Evolutionary conservation across 2,888 invertebrate species (phyloP).

Genomic region (Gymnocheta viridis): DNA sequence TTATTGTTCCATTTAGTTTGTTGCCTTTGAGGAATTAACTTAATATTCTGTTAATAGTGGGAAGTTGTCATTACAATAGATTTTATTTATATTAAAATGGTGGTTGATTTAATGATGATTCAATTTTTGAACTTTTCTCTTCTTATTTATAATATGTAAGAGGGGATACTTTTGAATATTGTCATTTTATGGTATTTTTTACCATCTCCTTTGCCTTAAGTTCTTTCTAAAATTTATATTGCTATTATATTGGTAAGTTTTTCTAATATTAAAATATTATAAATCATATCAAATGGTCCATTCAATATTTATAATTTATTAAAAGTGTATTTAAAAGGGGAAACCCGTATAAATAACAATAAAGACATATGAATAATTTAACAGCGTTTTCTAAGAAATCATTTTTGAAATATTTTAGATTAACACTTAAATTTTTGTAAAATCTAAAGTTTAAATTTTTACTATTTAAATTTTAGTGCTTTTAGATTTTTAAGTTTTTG

Average conservation of each 20-base stretch:
- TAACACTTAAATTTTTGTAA: too few relatives aligned
- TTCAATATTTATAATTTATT: conserved; percentile 52
- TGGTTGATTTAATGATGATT: conserved; percentile 64
- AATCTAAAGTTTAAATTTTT: too few relatives aligned
- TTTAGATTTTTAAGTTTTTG: too few relatives aligned
- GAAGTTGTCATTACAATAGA: conserved; percentile 16
- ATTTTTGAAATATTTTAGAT: too few relatives aligned
- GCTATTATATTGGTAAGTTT: conserved; percentile 25
- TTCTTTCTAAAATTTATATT: background rate
- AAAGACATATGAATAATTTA: background rate
- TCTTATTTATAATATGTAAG: background rate
- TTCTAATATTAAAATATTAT: conserved; percentile 26
- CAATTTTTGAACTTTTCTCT: conserved; percentile 35
- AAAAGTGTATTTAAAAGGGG: background rate
- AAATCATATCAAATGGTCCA: conserved; percentile 59
- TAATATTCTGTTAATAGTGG: conserved; percentile 37
- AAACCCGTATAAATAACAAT: background rate
- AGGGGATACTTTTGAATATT: conserved; percentile 40
- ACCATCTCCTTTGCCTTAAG: background rate
- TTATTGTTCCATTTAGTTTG: conserved; percentile 39
- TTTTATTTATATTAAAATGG: conserved; percentile 45
- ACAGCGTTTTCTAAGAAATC: too few relatives aligned
- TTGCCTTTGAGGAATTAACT: conserved; percentile 6
- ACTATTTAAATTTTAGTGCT: too few relatives aligned
- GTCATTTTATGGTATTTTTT: background rate